A percentile compares a stretch with the other conserved stretches of the same genome.
Conservation (phyloP, 2,797 vertebrate species). For the Dipus sagitta region DNA sequence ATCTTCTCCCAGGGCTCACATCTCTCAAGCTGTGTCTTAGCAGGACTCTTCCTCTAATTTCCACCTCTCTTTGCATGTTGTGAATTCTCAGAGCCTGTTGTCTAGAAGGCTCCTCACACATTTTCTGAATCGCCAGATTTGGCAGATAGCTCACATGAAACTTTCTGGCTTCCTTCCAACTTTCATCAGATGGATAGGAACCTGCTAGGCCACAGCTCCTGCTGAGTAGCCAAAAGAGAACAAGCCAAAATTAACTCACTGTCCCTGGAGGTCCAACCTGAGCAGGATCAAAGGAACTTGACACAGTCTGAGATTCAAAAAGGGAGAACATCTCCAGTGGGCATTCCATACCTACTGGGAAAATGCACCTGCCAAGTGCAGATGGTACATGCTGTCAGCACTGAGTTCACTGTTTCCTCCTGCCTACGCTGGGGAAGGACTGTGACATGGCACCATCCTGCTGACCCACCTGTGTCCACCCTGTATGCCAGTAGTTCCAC, state of each 20-base stretch:
- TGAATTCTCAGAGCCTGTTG: neutral
- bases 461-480: neutral
- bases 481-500: fast-evolving
- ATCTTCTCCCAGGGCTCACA: fast-evolving
- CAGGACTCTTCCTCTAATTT: fast-evolving
- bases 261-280: neutral
- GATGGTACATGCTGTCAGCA: fast-evolving
- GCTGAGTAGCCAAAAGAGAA: neutral
- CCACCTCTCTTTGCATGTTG: fast-evolving
- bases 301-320: neutral
- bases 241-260: neutral
- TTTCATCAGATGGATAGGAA: neutral
- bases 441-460: neutral
- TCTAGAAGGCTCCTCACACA: neutral
- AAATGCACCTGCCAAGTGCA: neutral
- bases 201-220: neutral
- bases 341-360: neutral
- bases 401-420: neutral
- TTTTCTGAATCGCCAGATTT: neutral
- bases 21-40: neutral
- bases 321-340: neutral
- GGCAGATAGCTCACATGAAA: neutral
- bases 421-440: neutral
- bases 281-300: neutral
- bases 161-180: neutral